These are phyloP conservation scores for Irena cyanogastra DNA, from an alignment of 2,113 vertebrate genomes.

Conservation along the genomic window DNA sequence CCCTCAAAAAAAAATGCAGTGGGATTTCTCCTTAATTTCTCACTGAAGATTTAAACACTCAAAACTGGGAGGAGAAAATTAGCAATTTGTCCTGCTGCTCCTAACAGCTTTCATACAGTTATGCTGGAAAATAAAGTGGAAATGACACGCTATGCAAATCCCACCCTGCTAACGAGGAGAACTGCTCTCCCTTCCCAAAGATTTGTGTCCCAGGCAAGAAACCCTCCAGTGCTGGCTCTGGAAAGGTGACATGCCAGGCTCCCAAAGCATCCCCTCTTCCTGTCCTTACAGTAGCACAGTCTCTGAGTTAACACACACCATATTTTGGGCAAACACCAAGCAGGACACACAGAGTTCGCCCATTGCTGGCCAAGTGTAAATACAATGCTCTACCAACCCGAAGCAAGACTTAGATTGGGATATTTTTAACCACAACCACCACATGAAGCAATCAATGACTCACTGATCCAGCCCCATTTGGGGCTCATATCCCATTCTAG, in stretches of 20 bases:
- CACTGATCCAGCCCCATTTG: not conserved
- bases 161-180: not conserved
- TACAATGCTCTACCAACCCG: not conserved
- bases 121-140: not conserved
- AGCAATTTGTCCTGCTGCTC: not conserved
- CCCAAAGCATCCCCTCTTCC: not conserved
- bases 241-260: not conserved
- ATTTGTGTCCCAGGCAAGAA: rapidly evolving
- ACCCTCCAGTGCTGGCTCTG: not conserved
- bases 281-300: not conserved
- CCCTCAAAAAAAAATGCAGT: not conserved
- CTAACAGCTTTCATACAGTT: not conserved
- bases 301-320: not conserved
- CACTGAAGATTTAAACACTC: not conserved
- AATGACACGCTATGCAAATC: not conserved
- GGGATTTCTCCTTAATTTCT: not conserved
- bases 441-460: not conserved
- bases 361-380: not conserved
- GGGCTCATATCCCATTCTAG: not conserved
- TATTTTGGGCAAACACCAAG: not conserved
- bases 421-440: slow-evolving; percentile 17
- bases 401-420: not conserved
- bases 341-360: not conserved
- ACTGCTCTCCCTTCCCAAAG: not conserved
- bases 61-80: not conserved